Base-by-base conservation (phyloP, 1,140 invertebrate species). In the Drosophila cardini region DNA sequence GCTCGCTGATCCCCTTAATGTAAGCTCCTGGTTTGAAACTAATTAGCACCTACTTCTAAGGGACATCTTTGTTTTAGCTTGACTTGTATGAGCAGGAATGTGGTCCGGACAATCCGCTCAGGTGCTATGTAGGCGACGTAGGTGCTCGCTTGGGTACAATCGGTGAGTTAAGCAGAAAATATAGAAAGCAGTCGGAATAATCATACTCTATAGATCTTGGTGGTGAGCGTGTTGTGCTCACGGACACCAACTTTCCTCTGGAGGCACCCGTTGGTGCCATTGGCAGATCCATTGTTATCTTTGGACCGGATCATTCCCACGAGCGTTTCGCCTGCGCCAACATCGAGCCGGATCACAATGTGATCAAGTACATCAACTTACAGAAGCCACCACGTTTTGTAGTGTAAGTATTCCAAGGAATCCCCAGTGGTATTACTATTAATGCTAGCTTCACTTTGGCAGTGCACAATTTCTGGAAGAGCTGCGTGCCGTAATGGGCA, bases 101-200 rank as follows among this genome's bases (percentile, higher is more conserved):
- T 92, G 95, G 95, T 0, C 94, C 95, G 0, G 95, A 96, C 91
- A 97, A 98, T 89, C 98, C 97, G 0, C 92, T 98, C 15, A 93
- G 97, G 4, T 99, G 98, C 93, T 96, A 98, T 84, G 96, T 98
- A n/a, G 98, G 98, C 0, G 98, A 99, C 92, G 92, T 98, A 46
- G 96, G 97, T 1, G 95, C 96, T 0, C 94, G 97, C 63, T 92
- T 98, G 40, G 97, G 97, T 1, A 95, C 96, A 0, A 97, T 98
- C 63, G 92, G 94, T 94, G 61, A 92, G 57, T 40, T 10, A 8
- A 38, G 2, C 2, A 5, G 21, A 26, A 26, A 26, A 6, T 21
- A 38, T 11, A 1, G n/a, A 21, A 45, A 45, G 8, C 16, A 10
- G 16, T 55, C 34, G 11, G 3, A 40, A 15, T 52, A 6, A 4